Percentiles rank a stretch among this genome's conserved stretches.
Evolutionary conservation across 2,888 invertebrate species (phyloP).

Genomic region (Cepaea hortensis): DNA sequence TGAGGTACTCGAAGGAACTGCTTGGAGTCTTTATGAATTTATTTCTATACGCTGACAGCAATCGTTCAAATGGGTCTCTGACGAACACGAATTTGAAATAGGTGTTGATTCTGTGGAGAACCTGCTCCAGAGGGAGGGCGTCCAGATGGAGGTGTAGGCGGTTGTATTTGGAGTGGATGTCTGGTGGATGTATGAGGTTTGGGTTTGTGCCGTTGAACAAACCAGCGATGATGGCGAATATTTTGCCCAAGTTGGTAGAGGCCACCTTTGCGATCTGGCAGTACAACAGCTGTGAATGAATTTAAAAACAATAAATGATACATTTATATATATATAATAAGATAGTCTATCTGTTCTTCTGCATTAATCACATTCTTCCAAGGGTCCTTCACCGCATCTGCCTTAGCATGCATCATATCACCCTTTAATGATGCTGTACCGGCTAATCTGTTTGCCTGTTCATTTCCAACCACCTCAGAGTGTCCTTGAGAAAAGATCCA

Average conservation of each 20-base stretch:
- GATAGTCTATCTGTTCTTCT: no score
- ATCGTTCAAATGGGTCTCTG: constrained; percentile 91
- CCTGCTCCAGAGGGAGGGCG: constrained; percentile 78
- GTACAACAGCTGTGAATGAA: constrained; percentile 83
- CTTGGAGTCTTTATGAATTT: constrained; percentile 82
- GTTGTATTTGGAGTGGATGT: constrained; percentile 62
- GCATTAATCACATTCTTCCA: no score
- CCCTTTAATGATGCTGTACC: no score
- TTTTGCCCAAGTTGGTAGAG: constrained; percentile 95
- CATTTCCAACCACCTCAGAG: no score
- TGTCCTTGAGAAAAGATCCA: no score
- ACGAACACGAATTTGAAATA: constrained; percentile 92
- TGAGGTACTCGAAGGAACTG: constrained; percentile 78
- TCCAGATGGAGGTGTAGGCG: constrained; percentile 59
- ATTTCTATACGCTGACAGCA: constrained; percentile 92
- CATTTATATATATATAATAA: neutral
- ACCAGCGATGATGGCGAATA: constrained; percentile 88
- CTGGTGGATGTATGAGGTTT: constrained; percentile 55
- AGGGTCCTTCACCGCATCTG: no score
- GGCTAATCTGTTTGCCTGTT: no score
- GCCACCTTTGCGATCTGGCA: constrained; percentile 95
- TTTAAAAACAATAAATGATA: neutral
- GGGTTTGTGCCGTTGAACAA: constrained; percentile 64
- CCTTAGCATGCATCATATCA: no score
- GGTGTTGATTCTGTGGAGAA: constrained; percentile 82